These are phyloP conservation scores for Lepisosteus oculatus DNA, from an alignment of 2,113 vertebrate species.

Conservation along the genomic window DNA sequence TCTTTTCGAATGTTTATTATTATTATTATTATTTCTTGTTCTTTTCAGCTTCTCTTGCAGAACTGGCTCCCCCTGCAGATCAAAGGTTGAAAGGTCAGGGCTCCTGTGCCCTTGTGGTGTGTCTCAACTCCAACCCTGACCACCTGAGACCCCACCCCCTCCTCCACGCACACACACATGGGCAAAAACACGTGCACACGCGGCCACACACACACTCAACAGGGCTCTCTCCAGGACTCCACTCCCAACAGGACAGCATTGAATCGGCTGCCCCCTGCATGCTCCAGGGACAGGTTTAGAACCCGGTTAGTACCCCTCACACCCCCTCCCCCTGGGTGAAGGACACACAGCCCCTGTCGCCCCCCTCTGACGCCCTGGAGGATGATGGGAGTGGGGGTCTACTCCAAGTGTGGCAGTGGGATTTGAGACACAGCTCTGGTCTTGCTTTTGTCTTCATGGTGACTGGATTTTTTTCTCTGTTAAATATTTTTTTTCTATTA, in stretches of 20 bases:
- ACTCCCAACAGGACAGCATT: no score
- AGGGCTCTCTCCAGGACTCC: background rate
- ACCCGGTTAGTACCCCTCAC: no score
- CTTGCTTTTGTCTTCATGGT: constrained; percentile 45
- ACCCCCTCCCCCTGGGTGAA: no score
- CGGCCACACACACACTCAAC: constrained; percentile 7
- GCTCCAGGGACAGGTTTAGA: no score
- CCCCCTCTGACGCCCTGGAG: no score
- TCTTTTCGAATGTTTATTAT: constrained; percentile 14
- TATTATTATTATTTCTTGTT: constrained; percentile 18
- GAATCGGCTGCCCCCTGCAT: no score
- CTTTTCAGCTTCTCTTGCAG: constrained; percentile 26
- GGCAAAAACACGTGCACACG: constrained; percentile 14
- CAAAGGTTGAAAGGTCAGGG: constrained; percentile 19
- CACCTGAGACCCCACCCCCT: background rate
- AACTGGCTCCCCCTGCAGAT: constrained; percentile 15
- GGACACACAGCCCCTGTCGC: no score
- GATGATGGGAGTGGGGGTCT: constrained; percentile 9
- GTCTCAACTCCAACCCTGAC: background rate
- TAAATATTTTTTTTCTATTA: constrained; percentile 4
- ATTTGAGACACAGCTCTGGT: constrained; percentile 7
- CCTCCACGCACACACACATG: constrained; percentile 3
- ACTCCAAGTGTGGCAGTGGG: constrained; percentile 13
- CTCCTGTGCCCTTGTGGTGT: constrained; percentile 14
- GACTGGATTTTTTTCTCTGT: constrained; percentile 41